Base-by-base conservation (phyloP, 2,888 invertebrate genomes). In the Aporophyla nigra region DNA sequence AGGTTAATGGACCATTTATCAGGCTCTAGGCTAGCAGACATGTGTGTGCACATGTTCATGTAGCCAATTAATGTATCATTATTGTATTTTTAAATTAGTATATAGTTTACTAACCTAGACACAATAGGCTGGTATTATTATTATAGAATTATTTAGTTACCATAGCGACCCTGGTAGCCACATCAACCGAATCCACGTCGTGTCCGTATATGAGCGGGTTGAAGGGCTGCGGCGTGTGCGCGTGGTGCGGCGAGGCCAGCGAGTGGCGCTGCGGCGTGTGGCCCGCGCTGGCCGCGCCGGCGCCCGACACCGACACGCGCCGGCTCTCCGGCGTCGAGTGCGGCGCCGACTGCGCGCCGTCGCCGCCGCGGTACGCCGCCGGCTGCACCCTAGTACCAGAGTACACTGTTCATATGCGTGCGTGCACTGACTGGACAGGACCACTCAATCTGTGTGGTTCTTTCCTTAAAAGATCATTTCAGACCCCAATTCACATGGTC, bases 121-220 rank as follows among this genome's bases (percentile, higher is more conserved):
- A 59, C 0, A 59, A 59, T 19, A 33, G 10, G 59, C 27, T 19
- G 19, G 27, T 58, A 19, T 58, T 19, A 62, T 21, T 62, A 21
- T 62, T 21, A 0, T n/a, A 21, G 9, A 43, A 63, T n/a, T 0
- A n/a, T 12, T 54, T 19, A 67, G 63, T 70, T 73, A 93, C 93
- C 93, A 93, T 93, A 5, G 93, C 99, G 65, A 99, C 99, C 81
- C 99, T 97, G 0, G 99, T 99, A 14, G 99, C 99, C 33, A 99
- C 98, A 94, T 99, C 99, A 0, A 99, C 99, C 0, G 99, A 99
- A 94, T 99, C 99, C 0, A 99, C 99, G 93, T 99, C 99, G 91
- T 98, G 98, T 61, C 99, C 99, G 92, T 98, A 99, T 86, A 99
- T 99, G 90, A 99, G 98, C 0, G 99, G 99, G 96, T 99, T 99